Conservation (phyloP, 30 jellyfish, hydroid and myxozoan species). For the Morbakka virulenta region DNA sequence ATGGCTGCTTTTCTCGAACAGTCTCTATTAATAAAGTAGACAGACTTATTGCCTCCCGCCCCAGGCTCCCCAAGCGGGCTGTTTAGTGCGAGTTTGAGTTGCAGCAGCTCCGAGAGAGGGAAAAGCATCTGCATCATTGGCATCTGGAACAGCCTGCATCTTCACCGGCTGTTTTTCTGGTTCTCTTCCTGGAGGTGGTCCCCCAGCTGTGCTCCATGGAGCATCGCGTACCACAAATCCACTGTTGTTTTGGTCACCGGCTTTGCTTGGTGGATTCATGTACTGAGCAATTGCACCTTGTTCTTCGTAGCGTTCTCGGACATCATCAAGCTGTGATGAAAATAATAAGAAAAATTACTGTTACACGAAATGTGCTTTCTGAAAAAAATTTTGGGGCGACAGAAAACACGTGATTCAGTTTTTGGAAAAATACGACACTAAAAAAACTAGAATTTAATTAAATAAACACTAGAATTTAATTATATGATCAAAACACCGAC, state of each 20-base stretch:
- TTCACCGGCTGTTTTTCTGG: neutral
- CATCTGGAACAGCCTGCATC: slow-evolving; percentile 65
- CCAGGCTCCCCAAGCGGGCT: slow-evolving; percentile 94
- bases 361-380: neutral
- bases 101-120: slow-evolving; percentile 75
- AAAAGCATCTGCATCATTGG: slow-evolving; percentile 65
- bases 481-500: no score
- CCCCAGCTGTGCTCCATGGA: slow-evolving; percentile 70
- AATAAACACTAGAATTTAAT: no score
- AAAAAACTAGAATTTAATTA: no score
- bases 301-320: slow-evolving; percentile 70
- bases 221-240: slow-evolving; percentile 95
- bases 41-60: slow-evolving; percentile 30
- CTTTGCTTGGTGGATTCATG: slow-evolving; percentile 28
- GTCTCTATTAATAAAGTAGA: no score
- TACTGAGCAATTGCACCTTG: slow-evolving; percentile 62
- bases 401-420: neutral
- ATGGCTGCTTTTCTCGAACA: no score
- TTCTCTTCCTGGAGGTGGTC: neutral
- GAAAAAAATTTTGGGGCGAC: neutral
- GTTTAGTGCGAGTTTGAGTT: slow-evolving; percentile 26
- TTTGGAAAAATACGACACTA: no score
- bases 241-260: slow-evolving; percentile 15
- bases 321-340: slow-evolving; percentile 75
- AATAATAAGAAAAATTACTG: neutral